Base-by-base conservation (phyloP, 2,888 invertebrate species). In the Rambutsinella grinnellia region DNA sequence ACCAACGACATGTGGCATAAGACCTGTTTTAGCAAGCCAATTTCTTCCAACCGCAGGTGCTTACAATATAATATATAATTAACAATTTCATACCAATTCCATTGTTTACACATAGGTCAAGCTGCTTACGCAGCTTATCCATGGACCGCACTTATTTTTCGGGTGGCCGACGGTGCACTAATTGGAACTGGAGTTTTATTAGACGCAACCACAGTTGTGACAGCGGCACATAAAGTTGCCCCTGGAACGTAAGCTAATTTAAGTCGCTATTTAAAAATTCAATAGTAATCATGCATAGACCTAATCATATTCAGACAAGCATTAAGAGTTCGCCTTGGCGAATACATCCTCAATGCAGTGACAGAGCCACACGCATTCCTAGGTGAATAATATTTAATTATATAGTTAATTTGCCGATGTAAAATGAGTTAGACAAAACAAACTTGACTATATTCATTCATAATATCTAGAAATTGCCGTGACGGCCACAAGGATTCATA, bases 241-340 rank as follows among this genome's bases (percentile, higher is more conserved):
- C 66, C 66, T 44, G 44, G 44, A 1, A 8, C 47, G 66, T 66
- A 56, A 61, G 26, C 47, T 24, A 1, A 5, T 46, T 46, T 60
- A 21, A 60, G 23, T n/a, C n/a, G n/a, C n/a, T n/a, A n/a, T n/a
- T n/a, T n/a, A n/a, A n/a, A n/a, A n/a, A n/a, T n/a, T n/a, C n/a
- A n/a, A n/a, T n/a, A n/a, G n/a, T n/a, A n/a, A n/a, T n/a, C n/a
- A n/a, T n/a, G n/a, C n/a, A n/a, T n/a, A n/a, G n/a, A n/a, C n/a
- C n/a, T n/a, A n/a, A n/a, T n/a, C n/a, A n/a, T n/a, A n/a, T n/a
- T n/a, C n/a, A n/a, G n/a, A n/a, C n/a, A n/a, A n/a, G n/a, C n/a
- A n/a, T n/a, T n/a, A n/a, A 92, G 92, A 85, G 90, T 92, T 0
- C 90, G 93, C 26, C 86, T 93, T 1, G 94, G 94, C 0, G 93